These are phyloP conservation scores for Protobothrops mucrosquamatus DNA, from an alignment of 2,113 vertebrate genomes.

Conservation along the genomic window DNA sequence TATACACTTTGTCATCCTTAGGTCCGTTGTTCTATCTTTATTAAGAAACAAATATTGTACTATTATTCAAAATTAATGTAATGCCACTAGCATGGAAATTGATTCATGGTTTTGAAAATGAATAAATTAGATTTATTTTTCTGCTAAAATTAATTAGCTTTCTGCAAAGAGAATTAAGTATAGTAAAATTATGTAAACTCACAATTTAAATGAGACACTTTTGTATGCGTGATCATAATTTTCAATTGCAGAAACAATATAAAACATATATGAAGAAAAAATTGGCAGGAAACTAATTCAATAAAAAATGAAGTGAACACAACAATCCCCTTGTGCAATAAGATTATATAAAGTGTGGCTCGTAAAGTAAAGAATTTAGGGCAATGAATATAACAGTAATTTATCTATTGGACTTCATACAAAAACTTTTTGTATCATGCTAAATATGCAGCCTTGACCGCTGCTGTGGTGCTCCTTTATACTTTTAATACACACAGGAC, in stretches of 20 bases:
- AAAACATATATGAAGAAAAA: not conserved
- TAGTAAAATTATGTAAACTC: not conserved
- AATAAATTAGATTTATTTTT: not conserved
- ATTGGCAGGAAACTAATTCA: not conserved
- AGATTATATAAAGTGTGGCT: not conserved
- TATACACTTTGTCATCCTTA: not conserved
- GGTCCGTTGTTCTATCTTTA: too few relatives aligned
- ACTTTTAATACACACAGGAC: not conserved
- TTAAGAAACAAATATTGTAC: not conserved
- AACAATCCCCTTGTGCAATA: not conserved
- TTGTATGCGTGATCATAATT: not conserved
- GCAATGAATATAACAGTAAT: not conserved
- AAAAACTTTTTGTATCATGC: not conserved
- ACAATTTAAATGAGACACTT: not conserved
- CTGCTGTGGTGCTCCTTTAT: not conserved
- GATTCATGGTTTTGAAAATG: not conserved
- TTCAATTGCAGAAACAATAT: not conserved
- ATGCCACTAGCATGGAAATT: not conserved
- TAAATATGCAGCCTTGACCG: not conserved
- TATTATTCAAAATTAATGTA: not conserved
- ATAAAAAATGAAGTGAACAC: not conserved
- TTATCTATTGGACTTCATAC: not conserved
- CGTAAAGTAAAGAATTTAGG: not conserved
- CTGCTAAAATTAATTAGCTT: not conserved
- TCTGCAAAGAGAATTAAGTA: not conserved